Conservation (phyloP, 1,140 invertebrate species). For the Aphidius gifuensis region DNA sequence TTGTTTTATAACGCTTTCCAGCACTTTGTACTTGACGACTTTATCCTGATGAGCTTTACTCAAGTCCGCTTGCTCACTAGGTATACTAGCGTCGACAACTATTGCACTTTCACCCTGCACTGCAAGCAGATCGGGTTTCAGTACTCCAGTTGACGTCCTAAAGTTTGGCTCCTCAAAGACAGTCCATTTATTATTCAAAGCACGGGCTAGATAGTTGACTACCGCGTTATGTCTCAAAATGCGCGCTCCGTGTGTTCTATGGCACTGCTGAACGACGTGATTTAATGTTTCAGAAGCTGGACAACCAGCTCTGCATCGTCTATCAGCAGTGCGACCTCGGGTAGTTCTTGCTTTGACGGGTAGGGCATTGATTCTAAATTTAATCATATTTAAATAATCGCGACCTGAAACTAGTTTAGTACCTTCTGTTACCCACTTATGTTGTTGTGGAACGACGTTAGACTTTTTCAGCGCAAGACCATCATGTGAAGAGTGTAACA, state of each 20-base stretch:
- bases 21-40: no score
- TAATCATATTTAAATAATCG: slow-evolving; percentile 25
- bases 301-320: slow-evolving; percentile 30
- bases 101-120: neutral
- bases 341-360: slow-evolving; percentile 26
- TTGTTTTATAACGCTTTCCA: no score
- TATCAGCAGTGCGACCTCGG: slow-evolving; percentile 13
- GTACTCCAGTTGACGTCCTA: neutral
- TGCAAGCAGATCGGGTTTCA: slow-evolving; percentile 22
- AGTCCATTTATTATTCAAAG: neutral
- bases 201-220: neutral
- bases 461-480: slow-evolving; percentile 25
- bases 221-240: slow-evolving; percentile 15
- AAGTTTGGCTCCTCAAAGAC: slow-evolving; percentile 12
- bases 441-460: slow-evolving; percentile 17
- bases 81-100: slow-evolving; percentile 23
- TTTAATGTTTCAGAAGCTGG: neutral
- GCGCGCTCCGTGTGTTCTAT: slow-evolving; percentile 15
- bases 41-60: no score
- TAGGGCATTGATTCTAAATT: slow-evolving; percentile 28
- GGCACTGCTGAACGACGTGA: slow-evolving; percentile 19
- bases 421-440: slow-evolving; percentile 26
- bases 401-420: slow-evolving; percentile 19
- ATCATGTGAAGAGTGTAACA: slow-evolving; percentile 17
- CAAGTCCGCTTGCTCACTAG: neutral